Conservation (phyloP, 2,888 invertebrate species). For the Pseudanteris insignis region DNA sequence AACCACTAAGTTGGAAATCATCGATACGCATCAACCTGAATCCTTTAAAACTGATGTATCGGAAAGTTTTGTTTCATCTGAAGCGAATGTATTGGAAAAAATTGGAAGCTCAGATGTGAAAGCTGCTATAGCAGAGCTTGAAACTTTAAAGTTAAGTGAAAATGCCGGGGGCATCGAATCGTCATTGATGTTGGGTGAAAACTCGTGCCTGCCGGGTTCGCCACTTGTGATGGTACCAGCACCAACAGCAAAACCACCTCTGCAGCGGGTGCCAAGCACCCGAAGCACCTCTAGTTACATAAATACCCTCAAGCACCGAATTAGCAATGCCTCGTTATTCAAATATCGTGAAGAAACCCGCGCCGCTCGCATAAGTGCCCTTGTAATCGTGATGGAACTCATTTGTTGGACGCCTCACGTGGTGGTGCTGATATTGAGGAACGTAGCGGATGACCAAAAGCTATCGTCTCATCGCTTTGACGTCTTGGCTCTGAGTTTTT, state of each 20-base stretch:
- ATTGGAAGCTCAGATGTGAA: too few species aligned
- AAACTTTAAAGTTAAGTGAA: background rate
- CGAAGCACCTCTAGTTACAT: constrained; percentile 73
- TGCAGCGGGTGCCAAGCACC: constrained; percentile 63
- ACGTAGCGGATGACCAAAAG: constrained; percentile 54
- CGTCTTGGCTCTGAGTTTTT: constrained; percentile 56
- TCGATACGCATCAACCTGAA: too few species aligned
- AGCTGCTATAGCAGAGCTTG: too few species aligned
- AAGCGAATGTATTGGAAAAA: too few species aligned
- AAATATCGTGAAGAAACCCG: constrained; percentile 88
- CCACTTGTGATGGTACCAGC: constrained; percentile 69
- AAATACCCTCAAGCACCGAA: constrained; percentile 79
- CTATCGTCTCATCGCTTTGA: constrained; percentile 56
- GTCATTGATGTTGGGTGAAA: constrained; percentile 46
- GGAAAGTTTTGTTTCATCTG: too few species aligned
- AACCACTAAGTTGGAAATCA: too few species aligned
- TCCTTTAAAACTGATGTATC: too few species aligned
- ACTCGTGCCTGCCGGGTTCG: constrained; percentile 64
- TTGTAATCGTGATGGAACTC: constrained; percentile 77
- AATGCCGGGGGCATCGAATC: constrained; percentile 12
- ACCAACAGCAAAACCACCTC: constrained; percentile 65
- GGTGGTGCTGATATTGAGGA: constrained; percentile 66
- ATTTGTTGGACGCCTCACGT: constrained; percentile 71
- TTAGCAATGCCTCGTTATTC: constrained; percentile 85
- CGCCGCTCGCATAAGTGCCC: constrained; percentile 85